These are phyloP conservation scores for Sebastes matsubarae DNA, from an alignment of 2,797 vertebrate genomes.

Conservation along the genomic window DNA sequence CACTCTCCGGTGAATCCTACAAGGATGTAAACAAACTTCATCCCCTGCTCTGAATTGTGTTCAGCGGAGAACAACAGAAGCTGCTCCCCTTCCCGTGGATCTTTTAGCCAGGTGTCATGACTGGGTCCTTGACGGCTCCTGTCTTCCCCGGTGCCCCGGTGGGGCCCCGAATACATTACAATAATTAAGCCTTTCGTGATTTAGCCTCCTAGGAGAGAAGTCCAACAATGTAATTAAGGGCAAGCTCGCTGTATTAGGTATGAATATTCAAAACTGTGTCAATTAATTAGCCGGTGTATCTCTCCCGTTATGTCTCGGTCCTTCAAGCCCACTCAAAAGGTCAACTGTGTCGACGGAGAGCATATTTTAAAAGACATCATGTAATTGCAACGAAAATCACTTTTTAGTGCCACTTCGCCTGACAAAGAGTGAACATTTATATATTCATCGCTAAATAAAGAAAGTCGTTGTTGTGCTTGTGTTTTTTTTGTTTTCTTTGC, in stretches of 20 bases:
- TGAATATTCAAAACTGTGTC: constrained; percentile 99
- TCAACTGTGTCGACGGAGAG: constrained; percentile 83
- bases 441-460: constrained; percentile 38
- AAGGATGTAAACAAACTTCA: constrained; percentile 86
- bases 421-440: constrained; percentile 36
- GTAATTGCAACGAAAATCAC: constrained; percentile 83
- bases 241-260: constrained; percentile 94
- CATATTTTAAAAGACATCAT: constrained; percentile 86
- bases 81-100: constrained; percentile 82
- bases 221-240: constrained; percentile 99
- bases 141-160: constrained; percentile 90
- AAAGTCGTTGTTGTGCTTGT: constrained; percentile 11
- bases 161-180: constrained; percentile 99
- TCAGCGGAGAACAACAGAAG: constrained; percentile 86
- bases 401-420: constrained; percentile 74
- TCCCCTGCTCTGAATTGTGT: constrained; percentile 71
- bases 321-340: constrained; percentile 92
- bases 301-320: constrained; percentile 88
- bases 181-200: constrained; percentile 99
- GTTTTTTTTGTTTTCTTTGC: constrained; percentile 28
- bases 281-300: constrained; percentile 96
- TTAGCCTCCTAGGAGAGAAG: constrained; percentile 98
- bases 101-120: constrained; percentile 92
- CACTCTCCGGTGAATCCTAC: constrained; percentile 76
- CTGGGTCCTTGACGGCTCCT: constrained; percentile 94